These are phyloP conservation scores for Tachina grossa DNA, from an alignment of 2,888 invertebrate species.

Conservation along the genomic window DNA sequence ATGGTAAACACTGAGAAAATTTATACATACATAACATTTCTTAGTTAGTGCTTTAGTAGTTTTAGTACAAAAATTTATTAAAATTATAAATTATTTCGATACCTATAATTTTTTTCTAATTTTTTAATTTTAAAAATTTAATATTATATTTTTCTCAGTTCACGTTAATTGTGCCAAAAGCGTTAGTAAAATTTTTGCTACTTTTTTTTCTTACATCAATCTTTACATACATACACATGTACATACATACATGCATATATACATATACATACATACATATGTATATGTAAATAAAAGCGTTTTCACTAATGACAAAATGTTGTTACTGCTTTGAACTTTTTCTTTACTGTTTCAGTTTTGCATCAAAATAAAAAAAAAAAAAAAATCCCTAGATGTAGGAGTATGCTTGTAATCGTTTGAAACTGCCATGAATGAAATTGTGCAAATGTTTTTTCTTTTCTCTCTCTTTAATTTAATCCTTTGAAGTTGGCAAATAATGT, in stretches of 20 bases:
- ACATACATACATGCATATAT: neutral
- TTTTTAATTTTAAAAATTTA: no score
- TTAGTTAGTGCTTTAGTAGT: neutral
- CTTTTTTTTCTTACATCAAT: neutral
- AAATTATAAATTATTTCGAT: no score
- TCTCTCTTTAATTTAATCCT: constrained; percentile 29
- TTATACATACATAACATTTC: neutral
- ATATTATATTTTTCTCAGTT: no score
- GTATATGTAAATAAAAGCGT: neutral
- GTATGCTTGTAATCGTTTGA: constrained; percentile 32
- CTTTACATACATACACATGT: neutral
- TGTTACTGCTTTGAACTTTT: constrained; percentile 19
- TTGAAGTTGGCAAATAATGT: constrained; percentile 53
- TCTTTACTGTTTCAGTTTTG: constrained; percentile 5
- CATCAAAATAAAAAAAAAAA: neutral
- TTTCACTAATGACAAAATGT: constrained; percentile 36
- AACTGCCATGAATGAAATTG: constrained; percentile 41
- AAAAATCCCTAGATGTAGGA: constrained; percentile 1
- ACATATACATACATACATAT: neutral
- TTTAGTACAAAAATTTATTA: no score
- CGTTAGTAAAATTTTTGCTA: neutral
- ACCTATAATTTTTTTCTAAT: no score
- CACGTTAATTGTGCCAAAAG: no score
- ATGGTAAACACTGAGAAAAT: constrained; percentile 21
- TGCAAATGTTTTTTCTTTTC: constrained; percentile 24